Conservation (phyloP, 2,113 vertebrate species). For the Narcine bancroftii region DNA sequence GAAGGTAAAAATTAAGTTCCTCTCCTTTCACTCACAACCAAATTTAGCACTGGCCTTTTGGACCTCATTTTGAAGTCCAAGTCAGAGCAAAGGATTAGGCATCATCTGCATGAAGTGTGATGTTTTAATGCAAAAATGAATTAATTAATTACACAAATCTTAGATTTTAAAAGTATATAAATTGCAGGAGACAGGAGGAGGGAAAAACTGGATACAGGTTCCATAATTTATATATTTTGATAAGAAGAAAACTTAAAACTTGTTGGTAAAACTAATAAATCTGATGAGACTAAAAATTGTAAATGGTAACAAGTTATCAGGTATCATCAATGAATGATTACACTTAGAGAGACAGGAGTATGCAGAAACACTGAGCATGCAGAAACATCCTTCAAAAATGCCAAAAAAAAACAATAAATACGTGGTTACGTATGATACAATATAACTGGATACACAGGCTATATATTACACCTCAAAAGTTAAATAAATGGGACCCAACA, state of each 20-base stretch:
- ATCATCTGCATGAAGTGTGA: too few relatives aligned
- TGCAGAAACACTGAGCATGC: not conserved
- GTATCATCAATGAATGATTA: too few relatives aligned
- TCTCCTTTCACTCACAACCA: not conserved
- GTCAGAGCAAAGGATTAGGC: not conserved
- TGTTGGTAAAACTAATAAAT: not conserved
- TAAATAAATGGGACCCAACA: too few relatives aligned
- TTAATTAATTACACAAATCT: not conserved
- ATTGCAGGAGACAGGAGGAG: not conserved
- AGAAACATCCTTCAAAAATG: not conserved
- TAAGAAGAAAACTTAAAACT: not conserved
- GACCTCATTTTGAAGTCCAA: not conserved
- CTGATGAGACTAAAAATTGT: not conserved
- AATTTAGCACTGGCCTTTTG: not conserved
- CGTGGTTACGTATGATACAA: too few relatives aligned
- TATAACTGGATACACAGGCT: too few relatives aligned
- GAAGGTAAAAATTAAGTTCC: not conserved
- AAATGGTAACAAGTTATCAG: not conserved
- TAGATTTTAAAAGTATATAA: not conserved
- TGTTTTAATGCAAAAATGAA: too few relatives aligned
- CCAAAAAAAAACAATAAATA: not conserved
- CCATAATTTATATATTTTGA: too few relatives aligned
- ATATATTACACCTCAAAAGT: too few relatives aligned
- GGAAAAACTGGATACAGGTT: not conserved
- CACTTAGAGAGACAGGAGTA: not conserved